A percentile compares a stretch with the other conserved stretches of the same genome.
Evolutionary conservation across 2,113 vertebrate species (phyloP).

Genomic region (Phaetusa simplex): DNA sequence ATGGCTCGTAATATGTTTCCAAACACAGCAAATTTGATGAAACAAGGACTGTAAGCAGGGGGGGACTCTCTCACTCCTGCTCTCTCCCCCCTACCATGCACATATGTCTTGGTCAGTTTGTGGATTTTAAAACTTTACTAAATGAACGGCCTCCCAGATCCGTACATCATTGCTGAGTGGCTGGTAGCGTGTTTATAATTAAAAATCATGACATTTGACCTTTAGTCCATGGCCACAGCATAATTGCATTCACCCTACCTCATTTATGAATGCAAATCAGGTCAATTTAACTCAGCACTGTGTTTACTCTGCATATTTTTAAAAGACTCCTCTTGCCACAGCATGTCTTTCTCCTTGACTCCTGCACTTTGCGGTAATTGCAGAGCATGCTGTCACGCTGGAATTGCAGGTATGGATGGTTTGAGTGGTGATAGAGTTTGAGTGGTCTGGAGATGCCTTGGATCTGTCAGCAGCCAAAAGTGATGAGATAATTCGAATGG

Average conservation of each 20-base stretch:
- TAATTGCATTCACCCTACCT: slow-evolving; percentile 2
- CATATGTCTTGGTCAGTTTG: not conserved
- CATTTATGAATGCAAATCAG: slow-evolving; percentile 38
- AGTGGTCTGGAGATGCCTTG: not conserved
- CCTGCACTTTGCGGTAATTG: slow-evolving; percentile 9
- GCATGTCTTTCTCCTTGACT: not conserved
- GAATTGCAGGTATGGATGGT: slow-evolving; percentile 54
- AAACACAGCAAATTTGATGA: not conserved
- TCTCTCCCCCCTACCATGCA: not conserved
- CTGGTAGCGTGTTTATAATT: not conserved
- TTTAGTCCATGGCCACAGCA: not conserved
- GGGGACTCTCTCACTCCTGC: not conserved
- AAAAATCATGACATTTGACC: slow-evolving; percentile 14
- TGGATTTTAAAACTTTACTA: not conserved
- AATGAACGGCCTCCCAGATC: not conserved
- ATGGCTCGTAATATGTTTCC: not conserved
- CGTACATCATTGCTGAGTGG: not conserved
- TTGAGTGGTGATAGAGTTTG: not conserved
- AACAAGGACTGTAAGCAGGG: not conserved
- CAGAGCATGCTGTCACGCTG: not conserved
- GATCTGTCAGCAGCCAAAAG: not conserved
- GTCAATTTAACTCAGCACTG: not conserved
- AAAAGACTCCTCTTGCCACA: slow-evolving; percentile 4
- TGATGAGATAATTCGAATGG: not conserved
- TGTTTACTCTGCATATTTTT: slow-evolving; percentile 40